A percentile compares a stretch with the other conserved stretches of the same genome.
Evolutionary conservation across 1,140 invertebrate genomes (phyloP).

Genomic region (Saxidomus purpurata): DNA sequence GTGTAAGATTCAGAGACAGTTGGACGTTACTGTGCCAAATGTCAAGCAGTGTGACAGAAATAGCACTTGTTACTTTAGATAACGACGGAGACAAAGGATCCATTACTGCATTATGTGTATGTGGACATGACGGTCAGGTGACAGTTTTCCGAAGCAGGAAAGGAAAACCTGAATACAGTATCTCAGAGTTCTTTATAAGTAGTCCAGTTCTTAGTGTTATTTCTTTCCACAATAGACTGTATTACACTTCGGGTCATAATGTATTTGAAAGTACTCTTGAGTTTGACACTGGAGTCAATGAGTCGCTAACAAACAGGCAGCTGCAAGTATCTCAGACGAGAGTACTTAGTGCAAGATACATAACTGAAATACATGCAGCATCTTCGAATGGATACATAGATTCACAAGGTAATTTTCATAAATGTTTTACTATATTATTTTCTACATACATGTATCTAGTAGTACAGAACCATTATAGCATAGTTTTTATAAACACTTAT

Average conservation of each 20-base stretch:
- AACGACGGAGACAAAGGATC: background rate
- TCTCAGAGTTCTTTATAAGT: background rate
- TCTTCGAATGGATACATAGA: background rate
- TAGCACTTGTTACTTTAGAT: background rate
- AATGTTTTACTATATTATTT: too few relatives aligned
- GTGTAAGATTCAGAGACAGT: background rate
- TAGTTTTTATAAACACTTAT: too few relatives aligned
- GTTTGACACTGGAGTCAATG: background rate
- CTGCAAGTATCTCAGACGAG: background rate
- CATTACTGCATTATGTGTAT: background rate
- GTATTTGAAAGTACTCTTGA: conserved; percentile 3
- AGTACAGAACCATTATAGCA: too few relatives aligned
- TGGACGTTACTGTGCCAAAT: conserved; percentile 1
- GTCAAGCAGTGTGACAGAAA: background rate
- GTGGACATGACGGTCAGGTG: conserved; percentile 3
- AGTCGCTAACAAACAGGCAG: background rate
- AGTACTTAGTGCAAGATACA: background rate
- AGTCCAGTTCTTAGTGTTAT: conserved; percentile 20
- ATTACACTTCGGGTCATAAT: background rate
- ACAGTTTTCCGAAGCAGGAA: background rate
- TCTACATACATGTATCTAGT: too few relatives aligned
- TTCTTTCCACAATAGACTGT: conserved; percentile 21
- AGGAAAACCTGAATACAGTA: background rate
- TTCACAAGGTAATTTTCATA: background rate
- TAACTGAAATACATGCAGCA: background rate